These are phyloP conservation scores for Mimumesa dahlbomi DNA, from an alignment of 2,888 invertebrate genomes.

Conservation along the genomic window DNA sequence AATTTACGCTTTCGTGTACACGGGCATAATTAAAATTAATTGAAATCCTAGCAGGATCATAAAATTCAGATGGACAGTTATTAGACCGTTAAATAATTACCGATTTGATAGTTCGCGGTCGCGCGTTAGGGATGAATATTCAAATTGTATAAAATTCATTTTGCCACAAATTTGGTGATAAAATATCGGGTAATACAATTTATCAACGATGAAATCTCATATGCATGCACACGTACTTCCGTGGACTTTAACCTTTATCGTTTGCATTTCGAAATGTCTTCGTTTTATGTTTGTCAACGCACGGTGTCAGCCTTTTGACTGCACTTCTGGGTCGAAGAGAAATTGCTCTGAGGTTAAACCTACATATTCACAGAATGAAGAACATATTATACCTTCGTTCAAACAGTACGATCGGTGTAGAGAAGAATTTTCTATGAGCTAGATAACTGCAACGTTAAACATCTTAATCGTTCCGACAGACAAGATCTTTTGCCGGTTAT, in stretches of 20 bases:
- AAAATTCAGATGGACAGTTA: not conserved
- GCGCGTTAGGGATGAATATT: not conserved
- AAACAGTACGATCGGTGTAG: constrained; percentile 25
- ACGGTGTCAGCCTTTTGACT: constrained; percentile 18
- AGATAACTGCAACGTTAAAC: constrained; percentile 8
- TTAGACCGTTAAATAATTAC: not conserved
- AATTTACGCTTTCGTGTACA: not conserved
- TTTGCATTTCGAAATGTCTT: constrained; percentile 2
- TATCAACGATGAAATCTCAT: not conserved
- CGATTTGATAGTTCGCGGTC: not conserved
- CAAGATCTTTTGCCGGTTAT: no score
- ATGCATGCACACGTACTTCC: no score
- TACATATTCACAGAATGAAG: constrained; percentile 31
- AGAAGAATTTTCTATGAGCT: constrained; percentile 18
- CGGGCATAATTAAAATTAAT: not conserved
- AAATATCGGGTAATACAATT: not conserved
- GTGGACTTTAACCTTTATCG: not conserved
- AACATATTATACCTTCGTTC: constrained; percentile 43
- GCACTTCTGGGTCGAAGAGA: constrained; percentile 42
- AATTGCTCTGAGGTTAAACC: constrained; percentile 49
- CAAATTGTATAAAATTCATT: constrained; percentile 4
- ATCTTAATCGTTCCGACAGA: constrained; percentile 3
- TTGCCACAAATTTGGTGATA: not conserved
- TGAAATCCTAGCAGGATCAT: not conserved
- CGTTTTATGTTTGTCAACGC: constrained; percentile 5